A percentile compares a stretch with the other conserved stretches of the same genome.
phyloP scores from a whole-genome alignment of 2,797 vertebrate species.

The Staurois parvus region DNA sequence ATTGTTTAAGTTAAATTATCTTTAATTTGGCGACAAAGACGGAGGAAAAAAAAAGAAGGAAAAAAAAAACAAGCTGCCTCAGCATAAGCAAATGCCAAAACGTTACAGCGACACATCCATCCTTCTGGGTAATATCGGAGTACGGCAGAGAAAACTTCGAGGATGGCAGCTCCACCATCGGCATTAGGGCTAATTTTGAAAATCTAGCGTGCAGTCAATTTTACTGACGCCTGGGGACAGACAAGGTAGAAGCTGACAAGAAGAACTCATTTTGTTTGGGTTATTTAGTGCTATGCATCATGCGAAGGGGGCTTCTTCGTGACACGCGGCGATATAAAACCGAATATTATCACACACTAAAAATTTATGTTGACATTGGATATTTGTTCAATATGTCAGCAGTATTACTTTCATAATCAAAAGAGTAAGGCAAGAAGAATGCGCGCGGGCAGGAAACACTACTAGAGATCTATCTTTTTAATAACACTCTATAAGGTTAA shows the following conservation, averaged over 20 bases:
- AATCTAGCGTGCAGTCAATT: slow-evolving; percentile 99
- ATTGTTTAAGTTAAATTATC: slow-evolving; percentile 87
- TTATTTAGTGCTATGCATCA: slow-evolving; percentile 99
- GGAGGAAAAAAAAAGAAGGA: slow-evolving; percentile 11
- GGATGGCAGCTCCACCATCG: slow-evolving; percentile 91
- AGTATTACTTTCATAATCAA: slow-evolving; percentile 87
- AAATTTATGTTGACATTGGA: slow-evolving; percentile 90
- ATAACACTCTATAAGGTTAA: slow-evolving; percentile 97
- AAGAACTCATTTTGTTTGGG: slow-evolving; percentile 93
- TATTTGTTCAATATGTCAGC: slow-evolving; percentile 88
- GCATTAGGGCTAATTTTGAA: slow-evolving; percentile 99
- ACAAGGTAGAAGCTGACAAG: slow-evolving; percentile 95
- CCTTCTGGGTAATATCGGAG: slow-evolving; percentile 89
- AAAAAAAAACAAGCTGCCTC: slow-evolving; percentile 75
- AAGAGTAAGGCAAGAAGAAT: slow-evolving; percentile 79
- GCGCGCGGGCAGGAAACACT: slow-evolving; percentile 78
- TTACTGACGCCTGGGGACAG: slow-evolving; percentile 93
- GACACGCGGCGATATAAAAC: slow-evolving; percentile 91
- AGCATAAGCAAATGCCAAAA: slow-evolving; percentile 86
- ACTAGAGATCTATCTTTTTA: slow-evolving; percentile 97
- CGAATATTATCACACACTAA: slow-evolving; percentile 86
- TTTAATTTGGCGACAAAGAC: slow-evolving; percentile 80
- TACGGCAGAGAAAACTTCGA: slow-evolving; percentile 84
- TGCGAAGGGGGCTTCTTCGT: slow-evolving; percentile 84
- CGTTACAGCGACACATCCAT: slow-evolving; percentile 96